Conservation (phyloP, 2,113 vertebrate genomes). For the Seriola rivoliana region DNA sequence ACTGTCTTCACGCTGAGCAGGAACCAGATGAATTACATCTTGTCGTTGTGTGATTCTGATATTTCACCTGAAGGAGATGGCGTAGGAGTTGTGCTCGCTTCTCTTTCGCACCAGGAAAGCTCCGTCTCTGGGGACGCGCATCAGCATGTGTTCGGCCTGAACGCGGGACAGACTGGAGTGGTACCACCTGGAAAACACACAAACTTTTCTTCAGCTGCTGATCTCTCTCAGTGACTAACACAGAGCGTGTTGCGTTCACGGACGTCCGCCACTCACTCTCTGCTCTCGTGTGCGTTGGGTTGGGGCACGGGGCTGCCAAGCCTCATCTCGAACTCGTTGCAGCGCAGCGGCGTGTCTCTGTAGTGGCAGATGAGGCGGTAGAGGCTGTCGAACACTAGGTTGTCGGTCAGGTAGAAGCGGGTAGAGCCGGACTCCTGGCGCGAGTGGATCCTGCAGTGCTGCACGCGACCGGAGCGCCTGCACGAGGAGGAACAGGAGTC, state of each 20-base stretch:
- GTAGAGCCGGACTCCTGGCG: constrained; percentile 88
- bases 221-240: background rate
- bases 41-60: background rate
- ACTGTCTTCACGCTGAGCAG: background rate
- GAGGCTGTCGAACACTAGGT: constrained; percentile 91
- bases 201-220: background rate
- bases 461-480: constrained; percentile 90
- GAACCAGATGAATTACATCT: background rate
- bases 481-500: background rate
- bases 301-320: constrained; percentile 89
- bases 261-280: constrained; percentile 82
- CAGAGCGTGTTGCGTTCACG: background rate
- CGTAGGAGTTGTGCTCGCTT: constrained; percentile 87
- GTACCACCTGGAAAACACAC: constrained; percentile 85
- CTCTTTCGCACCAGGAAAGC: constrained; percentile 90
- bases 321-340: constrained; percentile 92
- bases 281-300: constrained; percentile 91
- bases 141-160: constrained; percentile 92
- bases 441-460: constrained; percentile 91
- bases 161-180: constrained; percentile 88
- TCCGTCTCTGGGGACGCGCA: constrained; percentile 89
- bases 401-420: constrained; percentile 91
- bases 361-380: constrained; percentile 92
- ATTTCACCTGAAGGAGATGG: constrained; percentile 90
- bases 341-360: constrained; percentile 90